phyloP scores from a whole-genome alignment of 1,140 invertebrate genomes.

The Paraescarpia echinospica region DNA sequence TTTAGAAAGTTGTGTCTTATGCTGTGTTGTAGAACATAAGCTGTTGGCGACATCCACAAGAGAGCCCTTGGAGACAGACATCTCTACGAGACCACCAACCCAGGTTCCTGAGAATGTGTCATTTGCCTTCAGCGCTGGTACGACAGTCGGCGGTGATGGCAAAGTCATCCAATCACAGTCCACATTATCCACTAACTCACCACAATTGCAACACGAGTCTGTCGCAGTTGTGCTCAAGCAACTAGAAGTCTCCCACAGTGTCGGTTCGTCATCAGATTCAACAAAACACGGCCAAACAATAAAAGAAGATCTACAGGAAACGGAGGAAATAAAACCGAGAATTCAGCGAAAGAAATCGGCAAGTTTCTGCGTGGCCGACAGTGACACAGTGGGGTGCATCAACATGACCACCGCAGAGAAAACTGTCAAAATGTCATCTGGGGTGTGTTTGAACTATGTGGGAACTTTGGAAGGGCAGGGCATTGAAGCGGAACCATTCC shows the following conservation, averaged over 20 bases:
- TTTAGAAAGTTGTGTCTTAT: not conserved
- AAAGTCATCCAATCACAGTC: not conserved
- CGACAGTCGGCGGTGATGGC: not conserved
- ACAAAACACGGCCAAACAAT: not conserved
- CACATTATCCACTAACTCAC: not conserved
- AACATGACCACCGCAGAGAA: not conserved
- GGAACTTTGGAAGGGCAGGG: not conserved
- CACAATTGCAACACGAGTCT: not conserved
- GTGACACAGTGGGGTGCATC: not conserved
- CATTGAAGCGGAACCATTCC: not conserved
- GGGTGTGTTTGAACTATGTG: not conserved
- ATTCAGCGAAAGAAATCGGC: not conserved
- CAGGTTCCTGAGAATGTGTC: not conserved
- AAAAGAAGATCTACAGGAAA: not conserved
- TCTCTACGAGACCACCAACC: not conserved
- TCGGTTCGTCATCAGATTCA: not conserved
- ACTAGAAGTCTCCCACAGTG: not conserved
- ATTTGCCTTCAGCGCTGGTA: not conserved
- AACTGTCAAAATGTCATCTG: not conserved
- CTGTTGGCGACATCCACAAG: not conserved
- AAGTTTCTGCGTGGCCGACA: not conserved
- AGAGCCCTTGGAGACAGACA: not conserved
- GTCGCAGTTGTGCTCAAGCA: not conserved
- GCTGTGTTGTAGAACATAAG: constrained; percentile 9
- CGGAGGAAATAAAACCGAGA: not conserved